These are phyloP conservation scores for Pagetopsis macropterus DNA, from an alignment of 2,797 vertebrate genomes.

Conservation along the genomic window DNA sequence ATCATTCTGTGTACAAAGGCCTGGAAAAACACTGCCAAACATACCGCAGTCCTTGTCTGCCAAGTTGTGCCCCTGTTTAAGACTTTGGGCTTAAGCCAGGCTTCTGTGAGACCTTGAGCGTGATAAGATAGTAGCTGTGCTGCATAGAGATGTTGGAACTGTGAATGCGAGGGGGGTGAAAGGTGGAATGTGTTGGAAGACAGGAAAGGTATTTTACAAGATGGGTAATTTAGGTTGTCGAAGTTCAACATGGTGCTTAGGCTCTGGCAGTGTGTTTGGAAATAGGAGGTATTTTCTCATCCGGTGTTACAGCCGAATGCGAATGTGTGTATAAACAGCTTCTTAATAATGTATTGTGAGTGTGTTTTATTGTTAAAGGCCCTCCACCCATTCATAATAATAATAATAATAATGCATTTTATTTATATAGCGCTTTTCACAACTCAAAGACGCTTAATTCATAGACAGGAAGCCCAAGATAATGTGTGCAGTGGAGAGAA, in stretches of 20 bases:
- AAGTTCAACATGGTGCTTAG: constrained; percentile 32
- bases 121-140: constrained; percentile 79
- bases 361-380: constrained; percentile 37
- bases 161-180: constrained; percentile 14
- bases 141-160: constrained; percentile 50
- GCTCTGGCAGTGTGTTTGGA: constrained; percentile 11
- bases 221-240: constrained; percentile 48
- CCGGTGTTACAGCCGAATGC: constrained; percentile 4
- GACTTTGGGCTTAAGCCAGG: constrained; percentile 75
- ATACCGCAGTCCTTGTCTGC: constrained; percentile 73
- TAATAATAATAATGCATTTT: no score
- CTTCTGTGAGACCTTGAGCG: constrained; percentile 81
- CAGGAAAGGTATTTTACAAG: constrained; percentile 50
- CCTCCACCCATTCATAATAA: constrained; percentile 26
- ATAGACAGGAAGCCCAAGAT: constrained; percentile 33
- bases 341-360: constrained; percentile 45
- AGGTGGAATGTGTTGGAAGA: constrained; percentile 71
- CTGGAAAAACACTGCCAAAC: constrained; percentile 74
- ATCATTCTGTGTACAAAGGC: constrained; percentile 73
- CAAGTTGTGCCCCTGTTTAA: constrained; percentile 72
- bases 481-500: constrained; percentile 34
- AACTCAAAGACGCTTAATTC: constrained; percentile 3
- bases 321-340: constrained; percentile 44
- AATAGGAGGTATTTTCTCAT: constrained; percentile 35
- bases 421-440: no score